phyloP scores from a whole-genome alignment of 30 jellyfish, hydroid and myxozoan species.

The Catostylus mosaicus region DNA sequence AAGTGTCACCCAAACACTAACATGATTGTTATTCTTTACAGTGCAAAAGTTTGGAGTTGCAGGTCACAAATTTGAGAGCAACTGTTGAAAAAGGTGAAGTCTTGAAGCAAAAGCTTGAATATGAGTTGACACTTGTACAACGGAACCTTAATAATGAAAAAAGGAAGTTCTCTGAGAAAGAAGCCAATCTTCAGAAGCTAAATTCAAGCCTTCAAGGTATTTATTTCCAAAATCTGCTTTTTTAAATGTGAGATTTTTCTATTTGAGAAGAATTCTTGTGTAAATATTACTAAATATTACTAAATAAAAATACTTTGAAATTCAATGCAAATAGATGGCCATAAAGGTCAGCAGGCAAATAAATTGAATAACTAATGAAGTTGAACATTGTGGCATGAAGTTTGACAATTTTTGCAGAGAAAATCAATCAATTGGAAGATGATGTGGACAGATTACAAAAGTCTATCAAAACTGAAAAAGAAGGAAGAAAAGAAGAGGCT shows the following conservation, averaged over 20 bases:
- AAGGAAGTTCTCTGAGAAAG: conserved; percentile 64
- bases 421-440: conserved; percentile 10
- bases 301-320: no score
- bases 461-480: background rate
- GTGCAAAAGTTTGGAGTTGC: conserved; percentile 70
- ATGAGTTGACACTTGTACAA: conserved; percentile 74
- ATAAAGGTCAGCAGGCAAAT: no score
- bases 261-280: background rate
- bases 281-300: no score
- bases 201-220: conserved; percentile 72
- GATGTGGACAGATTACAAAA: conserved; percentile 11
- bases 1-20: no score
- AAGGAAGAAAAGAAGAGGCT: conserved; percentile 2
- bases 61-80: conserved; percentile 73
- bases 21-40: conserved; percentile 19
- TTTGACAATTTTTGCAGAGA: conserved; percentile 18
- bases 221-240: background rate
- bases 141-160: conserved; percentile 54
- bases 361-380: no score
- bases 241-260: no score
- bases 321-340: no score
- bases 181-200: conserved; percentile 40
- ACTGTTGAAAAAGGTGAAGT: conserved; percentile 86
- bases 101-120: conserved; percentile 78
- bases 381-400: no score